Conservation (phyloP, 2,888 invertebrate species). For the Mythimna vitellina region DNA sequence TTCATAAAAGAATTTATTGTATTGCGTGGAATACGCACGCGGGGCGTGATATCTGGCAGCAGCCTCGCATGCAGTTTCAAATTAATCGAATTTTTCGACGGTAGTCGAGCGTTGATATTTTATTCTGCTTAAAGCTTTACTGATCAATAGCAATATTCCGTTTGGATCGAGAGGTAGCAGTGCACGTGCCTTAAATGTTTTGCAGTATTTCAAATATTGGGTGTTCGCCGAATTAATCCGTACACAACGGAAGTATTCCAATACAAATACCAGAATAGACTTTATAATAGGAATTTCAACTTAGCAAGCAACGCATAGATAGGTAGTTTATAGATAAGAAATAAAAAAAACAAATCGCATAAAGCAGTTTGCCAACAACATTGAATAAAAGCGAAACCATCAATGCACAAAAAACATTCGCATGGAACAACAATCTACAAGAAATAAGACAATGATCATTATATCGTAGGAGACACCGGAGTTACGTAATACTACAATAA, state of each 20-base stretch:
- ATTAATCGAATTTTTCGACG: neutral
- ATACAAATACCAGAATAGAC: neutral
- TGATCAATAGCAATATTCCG: neutral
- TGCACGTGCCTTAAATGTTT: neutral
- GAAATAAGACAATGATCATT: constrained; percentile 44
- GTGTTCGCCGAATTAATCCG: neutral
- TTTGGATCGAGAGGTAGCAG: neutral
- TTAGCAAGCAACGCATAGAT: neutral
- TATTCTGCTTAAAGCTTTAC: constrained; percentile 2
- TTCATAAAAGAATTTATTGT: too few relatives aligned
- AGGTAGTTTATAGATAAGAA: neutral
- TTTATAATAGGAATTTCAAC: neutral
- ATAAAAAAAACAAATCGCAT: constrained; percentile 44
- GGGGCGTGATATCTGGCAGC: too few relatives aligned
- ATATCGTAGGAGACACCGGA: constrained; percentile 5
- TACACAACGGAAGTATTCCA: neutral
- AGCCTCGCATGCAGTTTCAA: neutral
- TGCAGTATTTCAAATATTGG: neutral
- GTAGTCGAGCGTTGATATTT: constrained; percentile 4
- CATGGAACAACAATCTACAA: constrained; percentile 35
- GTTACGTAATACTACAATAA: constrained; percentile 10
- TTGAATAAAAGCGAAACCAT: constrained; percentile 30
- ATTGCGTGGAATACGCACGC: too few relatives aligned
- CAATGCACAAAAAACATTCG: constrained; percentile 53
- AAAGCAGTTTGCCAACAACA: constrained; percentile 34